Conservation (phyloP, 1,140 invertebrate species). For the Anastatus disparis region DNA sequence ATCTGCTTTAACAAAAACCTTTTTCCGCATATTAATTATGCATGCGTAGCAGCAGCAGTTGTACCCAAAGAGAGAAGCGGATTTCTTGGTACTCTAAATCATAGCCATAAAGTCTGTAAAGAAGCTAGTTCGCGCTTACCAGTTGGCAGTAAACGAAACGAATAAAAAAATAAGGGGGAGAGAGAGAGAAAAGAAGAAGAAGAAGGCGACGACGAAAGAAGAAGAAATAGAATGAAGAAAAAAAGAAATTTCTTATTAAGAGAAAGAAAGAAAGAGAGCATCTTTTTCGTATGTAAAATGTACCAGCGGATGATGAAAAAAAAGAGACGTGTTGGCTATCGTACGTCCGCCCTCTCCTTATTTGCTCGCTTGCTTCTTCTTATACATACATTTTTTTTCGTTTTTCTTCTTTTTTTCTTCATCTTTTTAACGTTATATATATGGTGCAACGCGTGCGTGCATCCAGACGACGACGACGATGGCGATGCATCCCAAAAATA, state of each 20-base stretch:
- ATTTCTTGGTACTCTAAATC: slow-evolving; percentile 35
- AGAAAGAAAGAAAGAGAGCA: too few species aligned
- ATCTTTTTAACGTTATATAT: too few species aligned
- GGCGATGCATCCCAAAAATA: slow-evolving; percentile 35
- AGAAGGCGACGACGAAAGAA: not conserved
- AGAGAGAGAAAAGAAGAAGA: slow-evolving; percentile 12
- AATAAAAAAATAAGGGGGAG: not conserved
- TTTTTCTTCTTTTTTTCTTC: too few species aligned
- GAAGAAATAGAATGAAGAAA: too few species aligned
- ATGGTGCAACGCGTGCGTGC: too few species aligned
- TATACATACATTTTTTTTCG: too few species aligned
- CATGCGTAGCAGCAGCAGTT: slow-evolving; percentile 9
- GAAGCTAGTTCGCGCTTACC: slow-evolving; percentile 26
- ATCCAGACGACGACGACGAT: too few species aligned
- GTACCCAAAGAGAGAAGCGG: slow-evolving; percentile 5
- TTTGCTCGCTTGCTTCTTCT: too few species aligned
- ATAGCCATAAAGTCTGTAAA: slow-evolving; percentile 31
- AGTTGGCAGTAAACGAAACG: slow-evolving; percentile 27
- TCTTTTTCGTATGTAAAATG: too few species aligned
- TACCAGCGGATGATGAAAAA: slow-evolving; percentile 36
- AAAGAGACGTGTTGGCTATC: slow-evolving; percentile 31
- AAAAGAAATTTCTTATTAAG: too few species aligned
- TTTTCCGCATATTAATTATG: slow-evolving; percentile 34
- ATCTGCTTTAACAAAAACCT: too few species aligned
- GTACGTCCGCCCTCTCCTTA: slow-evolving; percentile 28